Evolutionary conservation across 2,888 invertebrate species (phyloP).

Genomic region (Dasypolia templi): DNA sequence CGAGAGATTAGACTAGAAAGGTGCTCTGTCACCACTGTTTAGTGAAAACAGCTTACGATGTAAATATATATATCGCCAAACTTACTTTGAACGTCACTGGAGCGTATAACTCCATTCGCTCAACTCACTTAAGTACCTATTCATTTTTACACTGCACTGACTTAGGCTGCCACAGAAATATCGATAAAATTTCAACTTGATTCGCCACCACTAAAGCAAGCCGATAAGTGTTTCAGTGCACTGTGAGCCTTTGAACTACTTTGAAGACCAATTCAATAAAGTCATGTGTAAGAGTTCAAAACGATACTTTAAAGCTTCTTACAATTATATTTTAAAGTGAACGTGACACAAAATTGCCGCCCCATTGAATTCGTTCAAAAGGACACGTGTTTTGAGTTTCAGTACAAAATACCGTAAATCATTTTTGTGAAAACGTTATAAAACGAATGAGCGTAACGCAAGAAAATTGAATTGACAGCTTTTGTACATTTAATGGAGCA

Average conservation of each 20-base stretch:
- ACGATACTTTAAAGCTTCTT: constrained; percentile 18
- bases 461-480: constrained; percentile 45
- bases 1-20: constrained; percentile 38
- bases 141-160: constrained; percentile 53
- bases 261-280: constrained; percentile 53
- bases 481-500: constrained; percentile 52
- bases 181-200: constrained; percentile 45
- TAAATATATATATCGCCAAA: constrained; percentile 57
- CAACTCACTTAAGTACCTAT: constrained; percentile 46
- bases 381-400: constrained; percentile 42
- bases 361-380: constrained; percentile 29
- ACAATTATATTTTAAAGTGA: constrained; percentile 13
- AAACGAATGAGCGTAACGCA: constrained; percentile 33
- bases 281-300: constrained; percentile 1
- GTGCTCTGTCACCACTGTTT: constrained; percentile 47
- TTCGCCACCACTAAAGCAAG: constrained; percentile 33
- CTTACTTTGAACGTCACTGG: constrained; percentile 46
- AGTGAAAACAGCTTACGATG: constrained; percentile 62
- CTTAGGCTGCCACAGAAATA: constrained; percentile 31
- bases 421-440: constrained; percentile 36
- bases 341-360: constrained; percentile 19
- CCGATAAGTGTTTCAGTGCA: constrained; percentile 39
- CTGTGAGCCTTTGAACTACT: constrained; percentile 40
- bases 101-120: constrained; percentile 47
- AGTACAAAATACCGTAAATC: constrained; percentile 30